phyloP scores from a whole-genome alignment of 2,113 vertebrate species.

The Gavialis gangeticus region DNA sequence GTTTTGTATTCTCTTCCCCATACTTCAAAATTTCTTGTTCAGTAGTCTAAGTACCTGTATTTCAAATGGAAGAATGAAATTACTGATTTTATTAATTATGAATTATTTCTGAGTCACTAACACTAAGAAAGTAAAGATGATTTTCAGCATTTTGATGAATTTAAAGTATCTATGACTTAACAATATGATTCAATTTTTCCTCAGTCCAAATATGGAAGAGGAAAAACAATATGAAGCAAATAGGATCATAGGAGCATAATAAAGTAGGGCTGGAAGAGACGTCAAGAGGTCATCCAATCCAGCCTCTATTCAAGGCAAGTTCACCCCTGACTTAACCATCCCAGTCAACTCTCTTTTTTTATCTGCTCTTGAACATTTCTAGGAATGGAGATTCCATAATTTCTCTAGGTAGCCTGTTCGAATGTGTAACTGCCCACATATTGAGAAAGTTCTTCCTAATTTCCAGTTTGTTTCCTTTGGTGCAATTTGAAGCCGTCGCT shows the following conservation, averaged over 20 bases:
- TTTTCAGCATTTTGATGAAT: background rate
- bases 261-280: fast-evolving
- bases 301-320: background rate
- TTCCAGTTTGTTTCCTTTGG: no score
- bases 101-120: background rate
- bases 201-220: background rate
- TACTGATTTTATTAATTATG: background rate
- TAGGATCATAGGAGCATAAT: fast-evolving
- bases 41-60: background rate
- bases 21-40: background rate
- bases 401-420: no score
- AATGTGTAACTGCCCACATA: no score
- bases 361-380: no score
- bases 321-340: no score
- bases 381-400: no score
- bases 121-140: background rate
- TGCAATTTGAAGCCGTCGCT: no score
- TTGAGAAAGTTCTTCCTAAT: no score
- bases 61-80: background rate
- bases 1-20: background rate
- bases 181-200: background rate
- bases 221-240: background rate
- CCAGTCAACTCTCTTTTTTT: no score
- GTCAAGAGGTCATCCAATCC: background rate
- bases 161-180: background rate